These are phyloP conservation scores for Harmothoe impar DNA, from an alignment of 2,888 invertebrate species.

Conservation along the genomic window DNA sequence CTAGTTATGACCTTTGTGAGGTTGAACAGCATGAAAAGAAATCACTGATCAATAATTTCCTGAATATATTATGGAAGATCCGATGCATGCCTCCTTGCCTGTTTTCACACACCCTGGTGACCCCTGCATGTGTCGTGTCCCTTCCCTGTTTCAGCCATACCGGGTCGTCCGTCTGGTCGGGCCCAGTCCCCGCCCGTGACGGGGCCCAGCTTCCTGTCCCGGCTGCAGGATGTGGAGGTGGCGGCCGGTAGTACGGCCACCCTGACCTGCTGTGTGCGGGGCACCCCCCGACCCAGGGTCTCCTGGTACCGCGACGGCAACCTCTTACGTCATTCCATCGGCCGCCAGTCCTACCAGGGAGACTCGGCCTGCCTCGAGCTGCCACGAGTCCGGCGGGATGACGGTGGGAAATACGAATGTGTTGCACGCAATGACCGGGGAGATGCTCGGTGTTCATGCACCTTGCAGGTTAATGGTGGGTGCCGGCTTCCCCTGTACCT, in stretches of 20 bases:
- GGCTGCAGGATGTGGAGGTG: not conserved
- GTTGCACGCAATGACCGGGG: conserved; percentile 70
- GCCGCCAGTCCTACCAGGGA: conserved; percentile 16
- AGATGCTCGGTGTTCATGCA: conserved; percentile 34
- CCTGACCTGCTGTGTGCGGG: not conserved
- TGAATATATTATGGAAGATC: too few species aligned
- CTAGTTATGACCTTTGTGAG: too few species aligned
- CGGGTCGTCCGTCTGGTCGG: not conserved
- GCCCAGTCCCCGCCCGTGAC: not conserved
- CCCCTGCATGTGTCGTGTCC: not conserved
- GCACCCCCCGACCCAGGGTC: not conserved
- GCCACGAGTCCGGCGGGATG: conserved; percentile 67
- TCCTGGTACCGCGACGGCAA: conserved; percentile 40
- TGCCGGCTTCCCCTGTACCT: not conserved
- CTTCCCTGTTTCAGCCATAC: not conserved
- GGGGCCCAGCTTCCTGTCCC: not conserved
- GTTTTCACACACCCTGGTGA: too few species aligned
- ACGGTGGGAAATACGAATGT: conserved; percentile 75
- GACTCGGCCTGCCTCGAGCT: conserved; percentile 68
- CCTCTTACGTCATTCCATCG: not conserved
- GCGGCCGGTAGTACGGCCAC: not conserved
- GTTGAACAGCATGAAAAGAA: too few species aligned
- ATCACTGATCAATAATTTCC: too few species aligned
- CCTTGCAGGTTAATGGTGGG: conserved; percentile 43
- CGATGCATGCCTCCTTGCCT: too few species aligned